These are phyloP conservation scores for Campoletis raptor DNA, from an alignment of 2,888 invertebrate species.

Conservation along the genomic window DNA sequence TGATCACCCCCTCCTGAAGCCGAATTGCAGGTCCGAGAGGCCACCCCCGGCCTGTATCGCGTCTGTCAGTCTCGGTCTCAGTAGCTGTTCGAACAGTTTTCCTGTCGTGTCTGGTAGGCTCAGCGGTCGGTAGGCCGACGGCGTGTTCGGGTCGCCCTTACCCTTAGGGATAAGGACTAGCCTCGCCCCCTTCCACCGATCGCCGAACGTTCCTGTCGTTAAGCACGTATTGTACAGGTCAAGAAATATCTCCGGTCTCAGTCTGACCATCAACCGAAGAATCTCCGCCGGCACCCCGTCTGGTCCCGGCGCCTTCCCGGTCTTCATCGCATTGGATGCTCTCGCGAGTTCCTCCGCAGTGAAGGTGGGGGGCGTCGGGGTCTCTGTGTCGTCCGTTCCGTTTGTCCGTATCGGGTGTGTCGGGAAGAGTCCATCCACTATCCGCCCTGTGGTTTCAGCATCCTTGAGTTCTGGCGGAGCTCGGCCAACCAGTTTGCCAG, in stretches of 20 bases:
- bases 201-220: too few relatives aligned
- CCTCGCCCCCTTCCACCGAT: too few relatives aligned
- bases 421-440: slow-evolving; percentile 60
- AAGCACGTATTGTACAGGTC: slow-evolving; percentile 49
- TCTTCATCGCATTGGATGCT: slow-evolving; percentile 36
- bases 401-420: slow-evolving; percentile 53
- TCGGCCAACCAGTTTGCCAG: slow-evolving; percentile 54
- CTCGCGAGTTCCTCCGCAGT: slow-evolving; percentile 52
- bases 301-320: slow-evolving; percentile 21
- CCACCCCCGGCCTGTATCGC: slow-evolving; percentile 62
- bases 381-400: not conserved
- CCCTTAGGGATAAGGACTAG: slow-evolving; percentile 14
- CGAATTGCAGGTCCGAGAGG: slow-evolving; percentile 47
- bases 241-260: slow-evolving; percentile 45
- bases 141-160: slow-evolving; percentile 58
- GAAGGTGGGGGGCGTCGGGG: slow-evolving; percentile 11
- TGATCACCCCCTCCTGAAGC: slow-evolving; percentile 44
- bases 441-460: slow-evolving; percentile 39
- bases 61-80: slow-evolving; percentile 57
- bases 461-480: slow-evolving; percentile 40
- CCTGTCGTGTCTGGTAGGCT: slow-evolving; percentile 51
- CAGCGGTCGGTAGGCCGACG: slow-evolving; percentile 66
- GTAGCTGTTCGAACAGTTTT: slow-evolving; percentile 67
- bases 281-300: slow-evolving; percentile 50
- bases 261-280: slow-evolving; percentile 33